Conservation (phyloP, 2,797 vertebrate genomes). For the Oryzias dopingdopingensis region DNA sequence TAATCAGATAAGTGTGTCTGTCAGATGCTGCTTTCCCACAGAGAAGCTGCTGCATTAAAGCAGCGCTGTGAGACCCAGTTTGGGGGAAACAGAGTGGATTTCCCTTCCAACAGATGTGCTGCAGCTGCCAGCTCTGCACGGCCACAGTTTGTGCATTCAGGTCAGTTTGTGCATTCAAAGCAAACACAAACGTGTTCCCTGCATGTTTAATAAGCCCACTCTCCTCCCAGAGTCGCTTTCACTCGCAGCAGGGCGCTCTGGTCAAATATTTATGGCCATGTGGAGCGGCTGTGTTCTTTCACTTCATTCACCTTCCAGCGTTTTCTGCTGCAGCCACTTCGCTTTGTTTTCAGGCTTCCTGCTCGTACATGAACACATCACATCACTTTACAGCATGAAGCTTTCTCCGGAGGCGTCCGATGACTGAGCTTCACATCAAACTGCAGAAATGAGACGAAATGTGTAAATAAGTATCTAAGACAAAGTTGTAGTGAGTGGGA, state of each 20-base stretch:
- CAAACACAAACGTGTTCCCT: conserved; percentile 64
- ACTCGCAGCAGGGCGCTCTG: conserved; percentile 28
- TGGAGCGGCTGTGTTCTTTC: conserved; percentile 66
- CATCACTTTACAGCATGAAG: too few relatives aligned
- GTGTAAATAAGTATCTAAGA: too few relatives aligned
- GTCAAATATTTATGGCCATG: conserved; percentile 70
- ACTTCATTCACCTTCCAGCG: conserved; percentile 62
- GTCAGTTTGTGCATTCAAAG: conserved; percentile 65
- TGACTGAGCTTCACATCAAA: too few relatives aligned
- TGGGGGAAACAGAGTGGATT: neutral
- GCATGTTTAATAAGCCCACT: conserved; percentile 64
- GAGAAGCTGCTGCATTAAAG: conserved; percentile 8
- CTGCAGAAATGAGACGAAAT: too few relatives aligned
- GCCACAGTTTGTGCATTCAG: conserved; percentile 55
- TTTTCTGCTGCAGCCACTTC: conserved; percentile 40
- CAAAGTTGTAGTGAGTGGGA: too few relatives aligned
- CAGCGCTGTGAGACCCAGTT: conserved; percentile 19
- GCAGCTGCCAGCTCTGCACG: conserved; percentile 29
- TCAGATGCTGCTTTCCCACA: neutral
- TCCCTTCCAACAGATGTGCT: conserved; percentile 50
- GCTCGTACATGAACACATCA: conserved; percentile 27
- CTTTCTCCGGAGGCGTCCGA: too few relatives aligned
- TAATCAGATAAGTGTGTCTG: neutral
- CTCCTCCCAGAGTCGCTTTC: conserved; percentile 10
- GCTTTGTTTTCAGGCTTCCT: conserved; percentile 25